Evolutionary conservation across 2,113 vertebrate genomes (phyloP), one percentile per base, ranked within the genome.

Genomic region (Chaetops frenatus): DNA sequence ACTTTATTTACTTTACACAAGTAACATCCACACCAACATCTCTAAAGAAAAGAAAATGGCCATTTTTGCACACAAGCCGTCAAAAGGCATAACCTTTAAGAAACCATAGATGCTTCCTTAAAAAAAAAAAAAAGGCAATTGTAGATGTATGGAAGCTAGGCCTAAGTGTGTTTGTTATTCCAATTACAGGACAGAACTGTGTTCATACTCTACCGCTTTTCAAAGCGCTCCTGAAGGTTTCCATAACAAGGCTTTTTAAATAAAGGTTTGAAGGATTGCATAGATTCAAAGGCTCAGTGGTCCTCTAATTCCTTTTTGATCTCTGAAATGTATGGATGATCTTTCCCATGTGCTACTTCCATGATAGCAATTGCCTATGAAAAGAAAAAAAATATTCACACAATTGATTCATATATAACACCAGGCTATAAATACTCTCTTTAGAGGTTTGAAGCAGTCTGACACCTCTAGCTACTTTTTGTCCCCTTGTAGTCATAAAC

Each of bases 291-390:
- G 94, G 92, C 95, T 98, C 97, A 98, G 94, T 97, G 98, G 91
- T 98, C 98, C 64, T 98, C 92, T 21, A 99, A 98, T 94, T 99
- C 98, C 89, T 98, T 98, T 90, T 96, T 98, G 95, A 99, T 97
- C 96, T 99, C 99, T 47, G 94, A 97, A 93, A 99, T 86, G 93
- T 99, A 99, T 18, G 96, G 95, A 94, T 99, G 99, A 94, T 99
- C 98, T 94, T 99, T 99, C 88, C 99, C 99, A 22, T 99, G 98
- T 81, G 98, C 98, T 77, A 99, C 98, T 95, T 99, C 98, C 99
- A 99, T 99, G 96, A 99, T 99, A 69, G 98, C 98, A 57, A 99
- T 95, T 57, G 99, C 99, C 99, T 99, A 96, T 57, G 91, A 83
- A 83, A 98, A 86, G 88, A 74, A 95, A 89, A 90, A 66, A 74